phyloP scores from a whole-genome alignment of 2,888 invertebrate genomes.

The Drosophila silvestris region DNA sequence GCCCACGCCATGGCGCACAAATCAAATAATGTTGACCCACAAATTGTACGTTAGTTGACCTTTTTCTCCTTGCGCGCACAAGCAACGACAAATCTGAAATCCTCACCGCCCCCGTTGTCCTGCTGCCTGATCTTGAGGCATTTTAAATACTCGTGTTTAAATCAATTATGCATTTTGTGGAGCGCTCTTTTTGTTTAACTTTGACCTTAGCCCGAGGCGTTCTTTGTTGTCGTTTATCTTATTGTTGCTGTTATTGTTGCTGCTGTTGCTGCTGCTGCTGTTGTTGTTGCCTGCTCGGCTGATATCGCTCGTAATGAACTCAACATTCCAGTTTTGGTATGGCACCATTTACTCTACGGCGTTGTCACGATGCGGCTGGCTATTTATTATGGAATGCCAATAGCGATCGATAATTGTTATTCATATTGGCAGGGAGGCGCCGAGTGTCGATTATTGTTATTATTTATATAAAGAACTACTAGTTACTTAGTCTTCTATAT shows the following conservation, averaged over 20 bases:
- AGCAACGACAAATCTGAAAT: slow-evolving; percentile 22
- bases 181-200: slow-evolving; percentile 73
- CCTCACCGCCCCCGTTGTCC: neutral
- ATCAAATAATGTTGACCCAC: slow-evolving; percentile 79
- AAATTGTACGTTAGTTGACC: slow-evolving; percentile 79
- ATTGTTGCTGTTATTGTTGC: slow-evolving; percentile 25
- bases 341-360: slow-evolving; percentile 72
- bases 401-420: slow-evolving; percentile 66
- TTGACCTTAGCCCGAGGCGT: slow-evolving; percentile 76
- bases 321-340: slow-evolving; percentile 75
- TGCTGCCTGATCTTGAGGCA: slow-evolving; percentile 26
- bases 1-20: slow-evolving; percentile 73
- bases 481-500: neutral
- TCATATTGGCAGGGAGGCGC: slow-evolving; percentile 62
- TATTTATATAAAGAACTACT: slow-evolving; percentile 25
- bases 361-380: slow-evolving; percentile 69
- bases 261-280: slow-evolving; percentile 25
- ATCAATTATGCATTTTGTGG: slow-evolving; percentile 80
- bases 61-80: slow-evolving; percentile 56
- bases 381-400: slow-evolving; percentile 66
- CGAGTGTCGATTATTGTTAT: slow-evolving; percentile 52
- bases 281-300: slow-evolving; percentile 10
- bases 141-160: slow-evolving; percentile 71
- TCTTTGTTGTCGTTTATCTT: slow-evolving; percentile 63
- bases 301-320: slow-evolving; percentile 61